Evolutionary conservation across 2,888 invertebrate genomes (phyloP).

Genomic region (Cephus runcator): DNA sequence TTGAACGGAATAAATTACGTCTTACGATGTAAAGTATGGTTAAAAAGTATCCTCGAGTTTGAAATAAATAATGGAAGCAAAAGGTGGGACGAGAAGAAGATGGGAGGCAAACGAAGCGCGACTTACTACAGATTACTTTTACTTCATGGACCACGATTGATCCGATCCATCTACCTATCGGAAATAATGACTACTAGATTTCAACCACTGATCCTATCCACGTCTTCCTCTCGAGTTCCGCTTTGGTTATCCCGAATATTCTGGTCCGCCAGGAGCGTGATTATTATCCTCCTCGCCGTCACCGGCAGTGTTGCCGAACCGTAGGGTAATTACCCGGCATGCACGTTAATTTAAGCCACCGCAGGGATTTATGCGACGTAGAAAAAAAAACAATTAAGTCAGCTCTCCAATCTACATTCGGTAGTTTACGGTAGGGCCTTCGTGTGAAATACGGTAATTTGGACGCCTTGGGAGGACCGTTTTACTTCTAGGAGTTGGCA

Average conservation of each 20-base stretch:
- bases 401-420: constrained; percentile 9
- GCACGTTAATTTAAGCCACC: constrained; percentile 32
- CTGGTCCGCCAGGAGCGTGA: constrained; percentile 1
- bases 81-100: constrained; percentile 1
- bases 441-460: constrained; percentile 7
- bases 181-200: not conserved
- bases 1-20: constrained; percentile 7
- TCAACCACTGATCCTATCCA: not conserved
- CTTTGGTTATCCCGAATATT: not conserved
- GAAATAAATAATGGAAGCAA: not conserved
- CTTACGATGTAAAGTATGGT: not conserved
- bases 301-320: constrained; percentile 26
- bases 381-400: constrained; percentile 28
- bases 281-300: constrained; percentile 6
- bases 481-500: constrained; percentile 4
- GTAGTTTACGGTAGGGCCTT: not conserved
- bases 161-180: not conserved
- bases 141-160: not conserved
- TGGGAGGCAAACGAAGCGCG: constrained; percentile 15
- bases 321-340: constrained; percentile 37
- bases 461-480: constrained; percentile 10
- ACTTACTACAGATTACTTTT: constrained; percentile 19
- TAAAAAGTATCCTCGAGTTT: not conserved
- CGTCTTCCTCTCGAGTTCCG: not conserved
- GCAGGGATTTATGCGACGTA: constrained; percentile 25